Conservation (phyloP, 2,113 vertebrate species). For the Hemibates koningsi region DNA sequence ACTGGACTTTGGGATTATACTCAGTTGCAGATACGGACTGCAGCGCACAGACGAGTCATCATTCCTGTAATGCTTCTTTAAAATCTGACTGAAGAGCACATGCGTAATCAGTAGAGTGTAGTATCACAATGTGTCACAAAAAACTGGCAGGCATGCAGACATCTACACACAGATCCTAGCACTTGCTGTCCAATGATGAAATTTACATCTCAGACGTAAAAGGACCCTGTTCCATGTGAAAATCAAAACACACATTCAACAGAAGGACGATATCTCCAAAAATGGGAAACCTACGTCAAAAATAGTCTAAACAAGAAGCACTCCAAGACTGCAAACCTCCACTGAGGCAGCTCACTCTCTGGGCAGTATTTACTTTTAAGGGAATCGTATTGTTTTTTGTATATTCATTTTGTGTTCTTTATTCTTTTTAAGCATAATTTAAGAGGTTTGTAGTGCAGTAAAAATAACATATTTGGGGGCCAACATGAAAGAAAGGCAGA, state of each 20-base stretch:
- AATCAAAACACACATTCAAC: background rate
- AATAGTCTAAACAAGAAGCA: background rate
- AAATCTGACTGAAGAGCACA: background rate
- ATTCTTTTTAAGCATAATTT: background rate
- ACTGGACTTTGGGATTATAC: background rate
- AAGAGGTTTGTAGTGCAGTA: background rate
- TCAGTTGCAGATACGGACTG: background rate
- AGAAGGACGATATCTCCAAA: background rate
- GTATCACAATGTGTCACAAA: background rate
- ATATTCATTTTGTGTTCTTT: background rate
- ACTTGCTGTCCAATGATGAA: background rate
- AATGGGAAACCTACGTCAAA: background rate
- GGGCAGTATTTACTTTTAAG: background rate
- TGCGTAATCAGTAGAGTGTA: background rate
- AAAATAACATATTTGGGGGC: background rate
- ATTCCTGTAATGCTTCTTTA: background rate
- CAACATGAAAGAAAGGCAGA: background rate
- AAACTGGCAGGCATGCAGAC: background rate
- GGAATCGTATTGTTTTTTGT: background rate
- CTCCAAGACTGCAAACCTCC: background rate
- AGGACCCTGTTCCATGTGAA: background rate
- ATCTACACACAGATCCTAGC: background rate
- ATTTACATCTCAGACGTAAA: background rate
- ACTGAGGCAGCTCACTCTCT: background rate
- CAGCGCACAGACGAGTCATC: background rate